Evolutionary conservation across 1,140 invertebrate genomes (phyloP).

Genomic region (Drosophila nebulosa): DNA sequence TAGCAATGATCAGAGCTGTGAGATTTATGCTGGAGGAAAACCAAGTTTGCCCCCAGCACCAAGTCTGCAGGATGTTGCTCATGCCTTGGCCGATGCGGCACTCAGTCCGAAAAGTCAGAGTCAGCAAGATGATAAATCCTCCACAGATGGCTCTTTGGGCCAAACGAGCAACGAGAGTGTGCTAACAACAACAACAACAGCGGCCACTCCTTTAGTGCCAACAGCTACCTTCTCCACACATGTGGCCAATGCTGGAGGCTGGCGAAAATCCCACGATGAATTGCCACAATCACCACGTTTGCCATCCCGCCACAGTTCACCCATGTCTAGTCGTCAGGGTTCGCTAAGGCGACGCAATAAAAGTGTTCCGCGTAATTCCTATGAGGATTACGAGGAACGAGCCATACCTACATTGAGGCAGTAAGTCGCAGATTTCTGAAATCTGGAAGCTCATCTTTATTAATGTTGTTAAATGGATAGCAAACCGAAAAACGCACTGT

Average conservation of each 20-base stretch:
- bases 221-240: neutral
- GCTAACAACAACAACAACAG: neutral
- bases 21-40: slow-evolving; percentile 72
- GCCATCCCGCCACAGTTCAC: slow-evolving; percentile 72
- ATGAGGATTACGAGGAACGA: slow-evolving; percentile 93
- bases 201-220: neutral
- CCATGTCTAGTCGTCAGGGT: slow-evolving; percentile 82
- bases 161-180: slow-evolving; percentile 31
- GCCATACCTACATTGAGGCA: slow-evolving; percentile 90
- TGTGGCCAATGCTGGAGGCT: slow-evolving; percentile 13
- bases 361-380: slow-evolving; percentile 88
- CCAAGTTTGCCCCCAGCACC: slow-evolving; percentile 72
- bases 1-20: slow-evolving; percentile 72
- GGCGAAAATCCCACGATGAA: slow-evolving; percentile 74
- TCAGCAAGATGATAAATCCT: slow-evolving; percentile 59
- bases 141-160: slow-evolving; percentile 46
- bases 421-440: slow-evolving; percentile 82
- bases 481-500: neutral
- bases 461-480: slow-evolving; percentile 2
- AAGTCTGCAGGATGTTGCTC: slow-evolving; percentile 79
- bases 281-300: slow-evolving; percentile 75
- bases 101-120: slow-evolving; percentile 51
- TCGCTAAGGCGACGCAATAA: slow-evolving; percentile 87
- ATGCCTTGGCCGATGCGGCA: slow-evolving; percentile 63
- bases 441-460: neutral